Conservation (phyloP, 2,797 vertebrate species). For the Cyprinodon diabolis region DNA sequence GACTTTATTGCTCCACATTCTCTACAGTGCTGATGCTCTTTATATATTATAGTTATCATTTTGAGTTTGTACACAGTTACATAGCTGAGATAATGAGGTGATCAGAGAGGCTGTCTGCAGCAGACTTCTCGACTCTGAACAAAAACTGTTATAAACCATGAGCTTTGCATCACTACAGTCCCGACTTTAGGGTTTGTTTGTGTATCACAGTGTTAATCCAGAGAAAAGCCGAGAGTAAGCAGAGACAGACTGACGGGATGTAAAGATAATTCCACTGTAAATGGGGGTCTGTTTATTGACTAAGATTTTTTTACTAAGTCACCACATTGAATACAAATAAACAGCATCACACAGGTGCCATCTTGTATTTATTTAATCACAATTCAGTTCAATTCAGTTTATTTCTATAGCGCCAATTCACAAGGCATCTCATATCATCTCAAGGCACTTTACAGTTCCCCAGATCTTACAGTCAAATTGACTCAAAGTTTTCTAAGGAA, state of each 20-base stretch:
- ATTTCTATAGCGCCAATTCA: no score
- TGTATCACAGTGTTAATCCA: constrained; percentile 40
- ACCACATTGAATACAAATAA: no score
- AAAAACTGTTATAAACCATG: constrained; percentile 22
- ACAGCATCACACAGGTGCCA: no score
- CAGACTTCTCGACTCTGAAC: constrained; percentile 47
- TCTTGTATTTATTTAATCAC: no score
- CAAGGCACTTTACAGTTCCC: no score
- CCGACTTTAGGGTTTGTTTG: constrained; percentile 52
- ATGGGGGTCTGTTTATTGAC: constrained; percentile 39
- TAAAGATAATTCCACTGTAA: constrained; percentile 53
- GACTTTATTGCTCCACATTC: constrained; percentile 11
- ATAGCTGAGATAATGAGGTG: constrained; percentile 8
- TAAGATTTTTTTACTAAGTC: neutral
- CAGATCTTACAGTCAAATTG: no score
- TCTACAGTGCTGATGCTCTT: neutral
- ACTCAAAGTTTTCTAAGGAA: no score
- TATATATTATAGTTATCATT: neutral
- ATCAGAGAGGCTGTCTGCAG: constrained; percentile 15
- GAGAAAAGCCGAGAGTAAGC: constrained; percentile 49
- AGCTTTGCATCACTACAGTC: constrained; percentile 31
- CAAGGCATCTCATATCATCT: no score
- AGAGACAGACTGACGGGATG: constrained; percentile 50
- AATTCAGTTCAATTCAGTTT: no score
- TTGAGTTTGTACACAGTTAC: constrained; percentile 10